Conservation (phyloP, 53 echinoderm and acorn worm species). For the Pentamera pediparva region DNA sequence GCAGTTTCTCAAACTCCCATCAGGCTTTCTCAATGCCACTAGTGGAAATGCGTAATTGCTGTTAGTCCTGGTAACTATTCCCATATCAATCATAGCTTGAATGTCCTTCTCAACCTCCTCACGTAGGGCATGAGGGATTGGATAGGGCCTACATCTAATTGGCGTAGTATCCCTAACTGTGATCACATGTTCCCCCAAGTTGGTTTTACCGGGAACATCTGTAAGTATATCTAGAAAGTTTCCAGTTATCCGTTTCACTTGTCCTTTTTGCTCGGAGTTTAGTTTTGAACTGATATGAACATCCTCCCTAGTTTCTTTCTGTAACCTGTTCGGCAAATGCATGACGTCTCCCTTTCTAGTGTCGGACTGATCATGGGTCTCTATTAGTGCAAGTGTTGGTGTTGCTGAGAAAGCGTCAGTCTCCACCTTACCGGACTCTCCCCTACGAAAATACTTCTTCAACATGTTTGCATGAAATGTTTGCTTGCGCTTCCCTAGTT, state of each 20-base stretch:
- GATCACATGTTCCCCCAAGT: constrained; percentile 27
- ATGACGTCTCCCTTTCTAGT: constrained; percentile 6
- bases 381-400: neutral
- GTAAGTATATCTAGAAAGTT: constrained; percentile 33
- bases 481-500: constrained; percentile 21
- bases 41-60: constrained; percentile 44
- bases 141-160: constrained; percentile 45
- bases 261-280: neutral
- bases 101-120: constrained; percentile 40
- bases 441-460: neutral
- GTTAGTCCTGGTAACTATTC: constrained; percentile 5
- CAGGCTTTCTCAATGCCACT: constrained; percentile 25
- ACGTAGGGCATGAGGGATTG: constrained; percentile 37
- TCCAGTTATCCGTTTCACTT: constrained; percentile 13
- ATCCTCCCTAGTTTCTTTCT: constrained; percentile 16
- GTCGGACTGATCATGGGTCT: neutral
- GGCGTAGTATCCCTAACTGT: constrained; percentile 35
- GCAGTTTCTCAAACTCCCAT: constrained; percentile 38
- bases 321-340: constrained; percentile 8
- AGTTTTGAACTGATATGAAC: constrained; percentile 22
- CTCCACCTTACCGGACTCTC: neutral
- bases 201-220: constrained; percentile 45
- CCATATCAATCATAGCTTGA: constrained; percentile 34
- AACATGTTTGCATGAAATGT: constrained; percentile 33
- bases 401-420: neutral